Percentiles rank a stretch among this genome's conserved stretches.
phyloP scores from a whole-genome alignment of 92 coral and sea anemone genomes.

The Anthopleura xanthogrammica region DNA sequence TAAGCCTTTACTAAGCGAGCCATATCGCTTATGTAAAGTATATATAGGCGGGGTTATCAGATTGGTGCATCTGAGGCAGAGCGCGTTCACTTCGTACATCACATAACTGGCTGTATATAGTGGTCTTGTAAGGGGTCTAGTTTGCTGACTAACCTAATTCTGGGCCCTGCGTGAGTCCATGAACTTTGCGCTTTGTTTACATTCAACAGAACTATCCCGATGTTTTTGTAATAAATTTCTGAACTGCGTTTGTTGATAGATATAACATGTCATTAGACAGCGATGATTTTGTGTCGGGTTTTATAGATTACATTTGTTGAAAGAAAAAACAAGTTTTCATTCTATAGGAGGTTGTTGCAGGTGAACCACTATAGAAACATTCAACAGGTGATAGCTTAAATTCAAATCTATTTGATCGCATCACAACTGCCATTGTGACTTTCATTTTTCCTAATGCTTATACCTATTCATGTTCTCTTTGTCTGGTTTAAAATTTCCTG shows the following conservation, averaged over 20 bases:
- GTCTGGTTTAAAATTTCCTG: background rate
- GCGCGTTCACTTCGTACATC: constrained; percentile 1
- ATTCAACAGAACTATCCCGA: background rate
- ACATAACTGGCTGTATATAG: background rate
- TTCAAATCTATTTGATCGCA: background rate
- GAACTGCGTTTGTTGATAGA: background rate
- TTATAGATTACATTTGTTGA: constrained; percentile 2
- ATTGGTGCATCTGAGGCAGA: constrained; percentile 9
- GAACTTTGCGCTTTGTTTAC: constrained; percentile 18
- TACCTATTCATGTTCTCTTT: background rate
- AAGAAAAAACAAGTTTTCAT: background rate
- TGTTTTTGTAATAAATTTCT: background rate
- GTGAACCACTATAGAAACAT: background rate
- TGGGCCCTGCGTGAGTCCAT: constrained; percentile 8
- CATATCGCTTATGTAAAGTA: constrained; percentile 24
- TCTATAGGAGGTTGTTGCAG: background rate
- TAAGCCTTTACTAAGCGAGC: constrained; percentile 9
- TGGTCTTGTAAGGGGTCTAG: constrained; percentile 18
- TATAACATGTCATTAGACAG: background rate
- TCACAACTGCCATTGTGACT: background rate
- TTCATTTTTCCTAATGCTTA: background rate
- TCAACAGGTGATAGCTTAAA: constrained; percentile 1
- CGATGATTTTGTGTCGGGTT: background rate
- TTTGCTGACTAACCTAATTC: constrained; percentile 21
- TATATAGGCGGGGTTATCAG: constrained; percentile 32